Evolutionary conservation across 2,113 vertebrate genomes (phyloP).

Genomic region (Acanthochromis polyacanthus): DNA sequence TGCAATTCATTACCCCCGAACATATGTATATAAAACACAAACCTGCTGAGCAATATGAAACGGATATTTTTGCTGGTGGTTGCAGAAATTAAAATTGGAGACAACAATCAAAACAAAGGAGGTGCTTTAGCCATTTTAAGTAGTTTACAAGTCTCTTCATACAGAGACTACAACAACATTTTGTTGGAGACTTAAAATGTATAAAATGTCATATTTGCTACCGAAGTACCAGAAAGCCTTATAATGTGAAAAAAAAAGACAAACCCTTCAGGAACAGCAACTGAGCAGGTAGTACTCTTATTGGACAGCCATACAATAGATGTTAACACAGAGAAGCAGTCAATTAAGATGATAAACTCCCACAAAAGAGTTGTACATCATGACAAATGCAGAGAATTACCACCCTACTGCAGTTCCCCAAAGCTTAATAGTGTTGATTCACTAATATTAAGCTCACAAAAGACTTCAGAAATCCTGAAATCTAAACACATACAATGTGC

Average conservation of each 20-base stretch:
- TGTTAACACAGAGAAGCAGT: neutral
- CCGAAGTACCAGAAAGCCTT: too few species aligned
- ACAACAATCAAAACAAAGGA: conserved; percentile 10
- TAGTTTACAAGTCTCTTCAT: neutral
- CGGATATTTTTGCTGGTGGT: neutral
- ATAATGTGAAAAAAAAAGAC: too few species aligned
- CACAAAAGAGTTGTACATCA: neutral
- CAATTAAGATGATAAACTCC: neutral
- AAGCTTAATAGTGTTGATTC: neutral
- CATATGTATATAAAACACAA: neutral
- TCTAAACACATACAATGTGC: neutral
- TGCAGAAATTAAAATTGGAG: conserved; percentile 22
- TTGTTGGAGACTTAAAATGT: conserved; percentile 7
- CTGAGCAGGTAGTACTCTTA: too few species aligned
- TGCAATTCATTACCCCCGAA: conserved; percentile 18
- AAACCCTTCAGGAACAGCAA: too few species aligned
- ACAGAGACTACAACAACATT: conserved; percentile 5
- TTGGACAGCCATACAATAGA: too few species aligned
- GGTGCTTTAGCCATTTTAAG: conserved; percentile 12
- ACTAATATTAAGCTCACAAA: neutral
- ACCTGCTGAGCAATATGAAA: conserved; percentile 10
- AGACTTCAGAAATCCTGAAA: neutral
- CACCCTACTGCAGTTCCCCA: neutral
- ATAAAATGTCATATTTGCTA: conserved; percentile 10
- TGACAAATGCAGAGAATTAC: neutral